phyloP scores from a whole-genome alignment of 2,797 vertebrate species.

The Dendrocincla fuliginosa region DNA sequence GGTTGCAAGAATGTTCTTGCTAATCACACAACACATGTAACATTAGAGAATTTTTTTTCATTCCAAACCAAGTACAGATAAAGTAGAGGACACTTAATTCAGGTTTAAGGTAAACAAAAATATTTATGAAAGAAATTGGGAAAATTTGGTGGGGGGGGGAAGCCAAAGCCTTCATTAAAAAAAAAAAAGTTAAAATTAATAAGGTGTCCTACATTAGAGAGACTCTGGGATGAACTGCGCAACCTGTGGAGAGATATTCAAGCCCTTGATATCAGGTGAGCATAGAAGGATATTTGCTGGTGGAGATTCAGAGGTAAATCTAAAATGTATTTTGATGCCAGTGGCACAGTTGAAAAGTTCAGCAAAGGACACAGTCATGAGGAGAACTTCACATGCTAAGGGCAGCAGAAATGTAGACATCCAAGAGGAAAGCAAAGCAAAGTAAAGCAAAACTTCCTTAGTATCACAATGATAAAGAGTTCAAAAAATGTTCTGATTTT shows the following conservation, averaged over 20 bases:
- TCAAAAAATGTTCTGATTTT: conserved; percentile 19
- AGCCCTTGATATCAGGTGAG: neutral
- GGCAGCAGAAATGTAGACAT: conserved; percentile 19
- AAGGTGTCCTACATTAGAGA: neutral
- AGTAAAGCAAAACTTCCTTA: conserved; percentile 25
- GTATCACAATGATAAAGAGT: neutral
- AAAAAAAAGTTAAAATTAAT: neutral
- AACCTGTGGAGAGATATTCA: neutral
- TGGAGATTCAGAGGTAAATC: conserved; percentile 5
- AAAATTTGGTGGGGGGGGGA: neutral
- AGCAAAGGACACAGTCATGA: conserved; percentile 43
- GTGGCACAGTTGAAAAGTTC: conserved; percentile 55
- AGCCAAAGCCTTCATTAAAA: neutral
- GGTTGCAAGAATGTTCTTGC: neutral
- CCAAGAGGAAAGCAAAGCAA: conserved; percentile 26
- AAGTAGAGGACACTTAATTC: neutral
- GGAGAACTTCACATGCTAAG: conserved; percentile 39
- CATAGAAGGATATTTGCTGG: neutral
- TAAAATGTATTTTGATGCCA: conserved; percentile 33
- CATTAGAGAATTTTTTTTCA: neutral
- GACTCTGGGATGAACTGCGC: neutral
- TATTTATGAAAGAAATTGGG: neutral
- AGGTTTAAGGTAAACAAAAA: neutral
- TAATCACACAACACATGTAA: neutral
- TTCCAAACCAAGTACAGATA: neutral